A percentile compares a stretch with the other conserved stretches of the same genome.
These are phyloP conservation scores for Fulica atra DNA, from an alignment of 2,113 vertebrate species.

Conservation along the genomic window DNA sequence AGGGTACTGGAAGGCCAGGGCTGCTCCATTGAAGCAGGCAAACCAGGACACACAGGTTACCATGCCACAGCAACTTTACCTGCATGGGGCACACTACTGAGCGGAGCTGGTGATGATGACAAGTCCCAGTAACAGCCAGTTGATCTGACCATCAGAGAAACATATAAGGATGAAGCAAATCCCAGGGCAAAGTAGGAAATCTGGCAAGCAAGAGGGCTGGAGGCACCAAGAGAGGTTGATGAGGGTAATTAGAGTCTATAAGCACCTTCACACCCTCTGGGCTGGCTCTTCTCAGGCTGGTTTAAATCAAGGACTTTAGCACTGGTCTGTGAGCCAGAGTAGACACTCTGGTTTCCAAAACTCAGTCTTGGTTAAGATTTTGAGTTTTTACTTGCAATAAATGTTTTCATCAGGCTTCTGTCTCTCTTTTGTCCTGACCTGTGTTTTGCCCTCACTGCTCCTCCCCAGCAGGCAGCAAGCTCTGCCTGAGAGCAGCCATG, in stretches of 20 bases:
- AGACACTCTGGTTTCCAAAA: neutral
- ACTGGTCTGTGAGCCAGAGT: neutral
- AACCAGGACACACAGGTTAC: neutral
- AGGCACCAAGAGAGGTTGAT: neutral
- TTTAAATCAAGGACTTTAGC: neutral
- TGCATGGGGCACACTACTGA: no score
- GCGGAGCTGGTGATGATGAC: no score
- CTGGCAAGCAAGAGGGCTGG: neutral
- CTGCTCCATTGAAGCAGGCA: neutral
- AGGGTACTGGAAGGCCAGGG: neutral
- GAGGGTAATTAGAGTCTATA: neutral
- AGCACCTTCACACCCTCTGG: neutral
- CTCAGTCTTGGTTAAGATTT: neutral
- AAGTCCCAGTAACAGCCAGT: neutral
- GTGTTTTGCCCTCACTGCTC: neutral
- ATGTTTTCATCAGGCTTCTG: neutral
- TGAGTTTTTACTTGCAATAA: neutral
- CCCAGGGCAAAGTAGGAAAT: neutral
- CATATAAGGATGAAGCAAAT: neutral
- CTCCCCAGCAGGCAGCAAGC: neutral
- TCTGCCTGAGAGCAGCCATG: neutral
- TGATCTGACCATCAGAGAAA: neutral
- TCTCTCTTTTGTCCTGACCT: neutral
- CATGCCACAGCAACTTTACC: neutral
- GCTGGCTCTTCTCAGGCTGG: neutral